Conservation (phyloP, 2,797 vertebrate genomes). For the Martes flavigula region DNA sequence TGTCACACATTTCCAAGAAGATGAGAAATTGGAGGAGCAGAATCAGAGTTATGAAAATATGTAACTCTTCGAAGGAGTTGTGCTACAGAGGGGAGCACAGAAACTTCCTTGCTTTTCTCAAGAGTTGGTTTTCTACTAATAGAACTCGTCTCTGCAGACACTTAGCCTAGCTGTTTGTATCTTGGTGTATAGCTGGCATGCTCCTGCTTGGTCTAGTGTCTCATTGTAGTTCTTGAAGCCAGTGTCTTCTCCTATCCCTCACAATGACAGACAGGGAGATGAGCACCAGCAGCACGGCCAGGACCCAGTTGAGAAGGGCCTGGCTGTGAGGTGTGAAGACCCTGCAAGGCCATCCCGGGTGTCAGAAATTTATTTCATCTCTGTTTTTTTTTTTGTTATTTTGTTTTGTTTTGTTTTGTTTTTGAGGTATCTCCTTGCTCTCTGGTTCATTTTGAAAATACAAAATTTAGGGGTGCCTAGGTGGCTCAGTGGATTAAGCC, state of each 20-base stretch:
- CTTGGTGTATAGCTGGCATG: fast-evolving
- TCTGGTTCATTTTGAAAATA: not conserved
- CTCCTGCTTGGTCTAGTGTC: not conserved
- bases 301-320: not conserved
- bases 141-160: not conserved
- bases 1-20: not conserved
- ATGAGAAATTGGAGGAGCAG: not conserved
- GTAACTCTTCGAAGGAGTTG: not conserved
- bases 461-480: not conserved
- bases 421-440: not conserved
- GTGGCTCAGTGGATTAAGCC: too few species aligned
- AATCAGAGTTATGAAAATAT: not conserved
- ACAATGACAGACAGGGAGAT: not conserved
- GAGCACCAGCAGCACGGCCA: not conserved
- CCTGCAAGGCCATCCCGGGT: not conserved
- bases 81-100: not conserved
- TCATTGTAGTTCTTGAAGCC: not conserved
- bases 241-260: not conserved
- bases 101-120: not conserved
- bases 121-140: not conserved
- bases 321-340: not conserved
- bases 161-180: not conserved
- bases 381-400: not conserved
- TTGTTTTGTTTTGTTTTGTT: not conserved
- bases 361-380: not conserved